Evolutionary conservation across 1,140 invertebrate genomes (phyloP), one percentile per base, ranked within the genome.

Genomic region (Drosophila ficusphila): DNA sequence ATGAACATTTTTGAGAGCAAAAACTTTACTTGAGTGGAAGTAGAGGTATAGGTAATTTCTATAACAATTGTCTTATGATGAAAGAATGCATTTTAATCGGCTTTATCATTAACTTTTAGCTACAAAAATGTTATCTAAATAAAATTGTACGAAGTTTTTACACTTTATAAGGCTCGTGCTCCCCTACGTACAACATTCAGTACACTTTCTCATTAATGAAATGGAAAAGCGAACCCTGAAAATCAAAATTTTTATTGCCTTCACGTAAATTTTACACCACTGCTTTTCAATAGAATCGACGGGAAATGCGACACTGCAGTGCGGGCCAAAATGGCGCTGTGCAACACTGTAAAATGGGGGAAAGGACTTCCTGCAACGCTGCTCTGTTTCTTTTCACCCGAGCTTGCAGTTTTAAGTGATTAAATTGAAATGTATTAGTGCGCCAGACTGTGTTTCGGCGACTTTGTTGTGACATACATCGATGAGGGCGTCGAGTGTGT

Each of bases 391-490:
- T 34, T 70, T 70, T 42, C 33, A 69, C 27, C 41, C 27, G 6
- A 21, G 16, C 42, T 21, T 34, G 27, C 57, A 47, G 21, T 41
- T 73, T 62, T 34, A 54, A 73, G 68, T 73, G 57, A 54, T 57
- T 9, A 62, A 73, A 73, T 72, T 73, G 69, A 64, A 73, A 73
- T 73, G 48, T 68, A 68, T 52, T 67, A 67, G 64, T 64, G 25
- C 56, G 36, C 27, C 34, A 1, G 65, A 23, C 36, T 36, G 51
- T 25, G 33, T 36, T 57, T 47, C 8, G 12, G 54, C 70, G 60
- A 85, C 79, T 86, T 86, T 86, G 81, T 85, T 79, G 76, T 49
- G 38, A 79, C 70, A 60, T 71, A 49, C 44, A 60, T 47, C 69
- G 60, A 51, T 41, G 36, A 12, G 12, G 2, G 6, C 7, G 6